Evolutionary conservation across 2,797 vertebrate species (phyloP).

Genomic region (Bufotes viridis): DNA sequence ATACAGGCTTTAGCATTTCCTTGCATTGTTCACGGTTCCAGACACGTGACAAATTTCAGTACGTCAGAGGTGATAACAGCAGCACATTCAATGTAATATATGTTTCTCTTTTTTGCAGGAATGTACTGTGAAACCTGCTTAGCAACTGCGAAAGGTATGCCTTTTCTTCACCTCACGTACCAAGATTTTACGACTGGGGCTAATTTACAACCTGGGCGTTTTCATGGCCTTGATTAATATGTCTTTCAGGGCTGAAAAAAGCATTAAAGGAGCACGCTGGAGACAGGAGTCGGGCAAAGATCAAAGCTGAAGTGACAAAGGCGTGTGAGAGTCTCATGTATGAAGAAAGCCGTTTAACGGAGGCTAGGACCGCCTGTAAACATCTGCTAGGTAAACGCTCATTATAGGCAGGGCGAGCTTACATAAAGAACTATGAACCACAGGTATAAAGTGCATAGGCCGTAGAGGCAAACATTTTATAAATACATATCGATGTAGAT

Average conservation of each 20-base stretch:
- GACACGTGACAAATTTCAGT: neutral
- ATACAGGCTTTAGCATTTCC: neutral
- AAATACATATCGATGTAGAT: neutral
- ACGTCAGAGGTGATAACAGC: neutral
- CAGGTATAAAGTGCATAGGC: neutral
- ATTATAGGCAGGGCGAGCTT: neutral
- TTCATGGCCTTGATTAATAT: slow-evolving; percentile 7
- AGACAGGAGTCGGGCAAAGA: slow-evolving; percentile 14
- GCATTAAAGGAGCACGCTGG: neutral
- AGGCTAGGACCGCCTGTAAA: slow-evolving; percentile 31
- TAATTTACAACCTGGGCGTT: neutral
- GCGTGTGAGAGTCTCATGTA: slow-evolving; percentile 10
- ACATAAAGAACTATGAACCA: neutral
- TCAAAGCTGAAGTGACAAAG: slow-evolving; percentile 15
- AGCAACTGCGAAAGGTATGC: slow-evolving; percentile 69
- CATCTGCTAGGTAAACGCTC: slow-evolving; percentile 40
- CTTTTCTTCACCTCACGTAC: neutral
- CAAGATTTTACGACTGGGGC: neutral
- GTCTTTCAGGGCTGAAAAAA: slow-evolving; percentile 51
- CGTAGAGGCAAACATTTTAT: neutral
- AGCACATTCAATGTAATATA: neutral
- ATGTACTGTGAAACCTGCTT: slow-evolving; percentile 75
- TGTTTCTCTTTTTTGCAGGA: slow-evolving; percentile 63
- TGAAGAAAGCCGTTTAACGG: neutral
- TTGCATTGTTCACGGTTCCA: neutral